Conservation (phyloP, 2,888 invertebrate species). For the Pseudococcus jackbeardsleyi region DNA sequence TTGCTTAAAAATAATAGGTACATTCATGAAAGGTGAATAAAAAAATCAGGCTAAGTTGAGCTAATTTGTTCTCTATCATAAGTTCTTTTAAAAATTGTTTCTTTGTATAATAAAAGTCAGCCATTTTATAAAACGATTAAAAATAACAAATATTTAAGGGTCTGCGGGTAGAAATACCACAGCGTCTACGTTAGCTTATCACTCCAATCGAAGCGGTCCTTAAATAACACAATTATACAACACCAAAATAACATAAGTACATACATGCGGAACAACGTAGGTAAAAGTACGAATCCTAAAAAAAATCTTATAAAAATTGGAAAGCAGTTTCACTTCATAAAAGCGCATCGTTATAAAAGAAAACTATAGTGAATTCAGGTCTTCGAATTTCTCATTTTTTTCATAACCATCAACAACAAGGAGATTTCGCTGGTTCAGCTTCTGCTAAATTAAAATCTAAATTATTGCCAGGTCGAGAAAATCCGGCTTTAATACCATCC, state of each 20-base stretch:
- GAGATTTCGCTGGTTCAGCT: constrained; percentile 89
- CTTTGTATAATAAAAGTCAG: background rate
- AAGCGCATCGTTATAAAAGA: constrained; percentile 25
- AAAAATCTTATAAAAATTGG: constrained; percentile 46
- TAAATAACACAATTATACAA: constrained; percentile 36
- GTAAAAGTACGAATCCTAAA: background rate
- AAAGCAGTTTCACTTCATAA: constrained; percentile 10
- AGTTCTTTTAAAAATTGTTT: background rate
- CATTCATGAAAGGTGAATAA: constrained; percentile 36
- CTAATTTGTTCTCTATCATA: constrained; percentile 38
- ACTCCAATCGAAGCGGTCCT: constrained; percentile 19
- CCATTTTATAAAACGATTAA: constrained; percentile 16
- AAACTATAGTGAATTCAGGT: constrained; percentile 29
- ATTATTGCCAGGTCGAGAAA: constrained; percentile 81
- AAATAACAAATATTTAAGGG: constrained; percentile 12
- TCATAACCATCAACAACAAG: constrained; percentile 79
- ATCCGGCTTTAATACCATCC: constrained; percentile 97
- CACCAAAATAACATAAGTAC: background rate
- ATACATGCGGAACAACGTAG: constrained; percentile 2
- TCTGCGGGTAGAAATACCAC: background rate
- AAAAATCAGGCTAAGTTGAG: constrained; percentile 52
- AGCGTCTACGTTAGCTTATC: background rate
- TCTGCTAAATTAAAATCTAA: constrained; percentile 71
- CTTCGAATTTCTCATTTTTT: background rate
- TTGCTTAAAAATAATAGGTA: constrained; percentile 50